These are phyloP conservation scores for Oncorhynchus gorbuscha DNA, from an alignment of 2,113 vertebrate species.

Conservation along the genomic window DNA sequence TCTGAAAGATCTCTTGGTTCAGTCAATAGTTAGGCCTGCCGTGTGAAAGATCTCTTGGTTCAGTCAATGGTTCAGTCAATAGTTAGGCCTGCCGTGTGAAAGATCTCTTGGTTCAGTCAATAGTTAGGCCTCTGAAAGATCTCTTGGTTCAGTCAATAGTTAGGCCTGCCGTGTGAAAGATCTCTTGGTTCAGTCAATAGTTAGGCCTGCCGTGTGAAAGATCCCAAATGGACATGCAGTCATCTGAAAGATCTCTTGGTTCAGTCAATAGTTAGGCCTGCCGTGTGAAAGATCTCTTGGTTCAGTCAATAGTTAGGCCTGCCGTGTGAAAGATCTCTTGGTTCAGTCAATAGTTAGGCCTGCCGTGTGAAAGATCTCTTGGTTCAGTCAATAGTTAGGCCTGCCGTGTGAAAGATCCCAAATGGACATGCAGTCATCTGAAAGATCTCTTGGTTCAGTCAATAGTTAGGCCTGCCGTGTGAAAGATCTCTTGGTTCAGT, in stretches of 20 bases:
- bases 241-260: background rate
- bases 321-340: background rate
- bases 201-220: background rate
- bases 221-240: too few species aligned
- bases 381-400: too few species aligned
- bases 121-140: background rate
- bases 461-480: too few species aligned
- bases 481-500: background rate
- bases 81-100: background rate
- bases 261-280: slow-evolving; percentile 18
- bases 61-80: too few species aligned
- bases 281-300: too few species aligned
- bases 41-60: too few species aligned
- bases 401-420: background rate
- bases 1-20: background rate
- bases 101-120: background rate
- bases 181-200: slow-evolving; percentile 6
- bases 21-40: slow-evolving; percentile 18
- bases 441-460: too few species aligned
- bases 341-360: slow-evolving; percentile 12
- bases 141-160: too few species aligned
- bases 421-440: too few species aligned
- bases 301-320: too few species aligned
- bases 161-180: background rate
- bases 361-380: too few species aligned